phyloP scores from a whole-genome alignment of 2,113 vertebrate species.

The Oncorhynchus mykiss region DNA sequence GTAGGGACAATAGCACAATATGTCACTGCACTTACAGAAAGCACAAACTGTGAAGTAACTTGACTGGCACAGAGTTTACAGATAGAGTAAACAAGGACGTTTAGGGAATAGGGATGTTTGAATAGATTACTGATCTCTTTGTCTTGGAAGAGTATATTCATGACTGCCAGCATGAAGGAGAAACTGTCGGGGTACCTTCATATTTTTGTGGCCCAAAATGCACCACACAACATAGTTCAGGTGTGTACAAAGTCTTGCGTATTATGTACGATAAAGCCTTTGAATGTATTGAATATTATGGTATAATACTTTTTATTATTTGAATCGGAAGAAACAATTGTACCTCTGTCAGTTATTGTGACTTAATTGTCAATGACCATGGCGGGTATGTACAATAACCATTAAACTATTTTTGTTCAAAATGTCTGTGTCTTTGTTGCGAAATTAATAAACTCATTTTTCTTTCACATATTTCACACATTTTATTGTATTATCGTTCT shows the following conservation, averaged over 20 bases:
- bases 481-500: too few relatives aligned
- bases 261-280: slow-evolving; percentile 22
- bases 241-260: slow-evolving; percentile 20
- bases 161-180: slow-evolving; percentile 1
- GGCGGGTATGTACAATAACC: slow-evolving; percentile 52
- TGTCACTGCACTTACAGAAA: slow-evolving; percentile 4
- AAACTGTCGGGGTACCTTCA: background rate
- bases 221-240: slow-evolving; percentile 30
- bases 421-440: background rate
- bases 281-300: slow-evolving; percentile 13
- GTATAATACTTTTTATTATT: slow-evolving; percentile 29
- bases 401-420: slow-evolving; percentile 71
- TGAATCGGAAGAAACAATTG: slow-evolving; percentile 27
- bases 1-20: background rate
- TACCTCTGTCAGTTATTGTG: slow-evolving; percentile 39
- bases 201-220: slow-evolving; percentile 6
- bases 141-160: slow-evolving; percentile 20
- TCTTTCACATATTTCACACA: too few relatives aligned
- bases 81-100: background rate
- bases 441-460: slow-evolving; percentile 47
- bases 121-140: background rate
- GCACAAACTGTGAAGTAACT: background rate
- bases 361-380: slow-evolving; percentile 47
- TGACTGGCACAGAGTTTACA: background rate
- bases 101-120: background rate